Evolutionary conservation across 2,797 vertebrate genomes (phyloP), one percentile per base, ranked within the genome.

Genomic region (Rachycentron canadum): DNA sequence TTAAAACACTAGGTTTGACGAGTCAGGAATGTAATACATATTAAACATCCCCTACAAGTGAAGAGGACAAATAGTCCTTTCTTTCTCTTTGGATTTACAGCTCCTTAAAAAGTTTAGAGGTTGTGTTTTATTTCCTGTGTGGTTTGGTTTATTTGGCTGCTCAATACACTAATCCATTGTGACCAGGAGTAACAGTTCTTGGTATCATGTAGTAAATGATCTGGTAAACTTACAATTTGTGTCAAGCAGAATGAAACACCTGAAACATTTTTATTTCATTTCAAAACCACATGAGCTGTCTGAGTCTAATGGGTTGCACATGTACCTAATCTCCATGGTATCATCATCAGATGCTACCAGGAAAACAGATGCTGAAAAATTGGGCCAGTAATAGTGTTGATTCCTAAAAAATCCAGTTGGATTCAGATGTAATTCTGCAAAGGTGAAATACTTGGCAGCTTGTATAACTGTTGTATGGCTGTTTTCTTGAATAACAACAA

Each of bases 401-500:
- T 16, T 5, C 19, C 32, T 10, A 13, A 2, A 65, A 17, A n/a
- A 11, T 32, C 38, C 43, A 11, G 28, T 21, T 7, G 59, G 23
- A 75, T 23, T 65, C 25, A 69, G 40, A 47, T n/a, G 56, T 69
- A 34, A 38, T 34, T 64, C 53, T 23, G n/a, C 38, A 32, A 3
- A 23, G 14, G 5, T 55, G 19, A 59, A 17, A 63, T 32, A 57
- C 9, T 19, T 9, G 5, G 16, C 25, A 34, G 17, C 45, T 25
- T 14, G 6, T 55, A 8, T 47, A 38, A 26, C 3, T 61, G 38
- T 40, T 40, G 38, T 40, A 36, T 13, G 38, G 23, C 16, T 49
- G 43, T 49, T 49, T 49, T 49, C n/a, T 9, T 21, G 45, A 64
- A 78, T 34, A 53, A 55, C 56, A 55, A 55, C 28, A 49, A 49